Conservation (phyloP, 2,113 vertebrate species). For the Eptesicus fuscus region DNA sequence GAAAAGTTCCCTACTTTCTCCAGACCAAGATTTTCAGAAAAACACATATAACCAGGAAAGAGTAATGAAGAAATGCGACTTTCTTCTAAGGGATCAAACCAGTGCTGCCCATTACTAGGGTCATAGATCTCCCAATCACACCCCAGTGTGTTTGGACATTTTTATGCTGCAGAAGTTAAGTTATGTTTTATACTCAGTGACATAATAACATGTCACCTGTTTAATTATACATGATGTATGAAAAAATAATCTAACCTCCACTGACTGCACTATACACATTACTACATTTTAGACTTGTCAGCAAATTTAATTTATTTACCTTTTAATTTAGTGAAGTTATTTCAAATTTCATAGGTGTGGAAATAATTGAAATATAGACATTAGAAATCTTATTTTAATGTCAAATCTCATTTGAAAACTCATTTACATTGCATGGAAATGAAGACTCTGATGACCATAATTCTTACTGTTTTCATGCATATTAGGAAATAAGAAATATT, state of each 20-base stretch:
- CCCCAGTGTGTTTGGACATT: neutral
- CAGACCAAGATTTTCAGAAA: neutral
- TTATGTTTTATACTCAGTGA: conserved; percentile 14
- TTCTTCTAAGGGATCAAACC: neutral
- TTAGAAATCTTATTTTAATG: conserved; percentile 37
- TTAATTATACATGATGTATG: neutral
- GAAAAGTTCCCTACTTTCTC: neutral
- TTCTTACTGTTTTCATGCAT: neutral
- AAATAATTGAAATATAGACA: conserved; percentile 39
- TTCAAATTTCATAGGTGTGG: conserved; percentile 25
- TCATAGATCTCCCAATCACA: neutral
- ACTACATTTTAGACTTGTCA: neutral
- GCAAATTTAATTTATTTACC: conserved; percentile 9
- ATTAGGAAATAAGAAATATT: conserved; percentile 22
- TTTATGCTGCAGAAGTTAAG: neutral
- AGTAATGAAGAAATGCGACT: neutral
- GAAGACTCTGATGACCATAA: neutral
- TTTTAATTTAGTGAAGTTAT: conserved; percentile 19
- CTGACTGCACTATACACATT: neutral
- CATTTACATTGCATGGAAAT: conserved; percentile 36
- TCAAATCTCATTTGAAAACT: conserved; percentile 27
- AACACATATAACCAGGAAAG: neutral
- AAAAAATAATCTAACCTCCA: conserved; percentile 40
- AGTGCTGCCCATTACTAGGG: neutral
- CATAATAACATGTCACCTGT: neutral